phyloP scores from a whole-genome alignment of 2,113 vertebrate species.

The Anas platyrhynchos region DNA sequence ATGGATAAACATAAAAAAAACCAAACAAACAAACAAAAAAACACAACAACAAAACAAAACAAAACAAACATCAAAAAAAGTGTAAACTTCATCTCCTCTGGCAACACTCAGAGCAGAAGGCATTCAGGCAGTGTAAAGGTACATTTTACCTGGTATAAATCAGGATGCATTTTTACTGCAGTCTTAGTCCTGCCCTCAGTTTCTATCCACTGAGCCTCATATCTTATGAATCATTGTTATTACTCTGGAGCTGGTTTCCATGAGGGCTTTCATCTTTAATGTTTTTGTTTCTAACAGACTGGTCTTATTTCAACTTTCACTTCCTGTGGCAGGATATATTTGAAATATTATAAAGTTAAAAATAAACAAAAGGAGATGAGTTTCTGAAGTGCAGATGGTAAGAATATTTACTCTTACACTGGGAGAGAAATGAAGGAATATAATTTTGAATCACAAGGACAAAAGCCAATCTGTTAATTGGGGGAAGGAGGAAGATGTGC shows the following conservation, averaged over 20 bases:
- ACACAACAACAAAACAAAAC: no score
- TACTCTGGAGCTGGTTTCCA: background rate
- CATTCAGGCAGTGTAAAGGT: background rate
- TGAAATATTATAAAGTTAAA: background rate
- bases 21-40: no score
- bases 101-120: background rate
- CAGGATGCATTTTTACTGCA: background rate
- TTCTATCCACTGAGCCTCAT: background rate
- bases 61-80: background rate
- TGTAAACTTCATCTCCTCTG: background rate
- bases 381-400: background rate
- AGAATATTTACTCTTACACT: background rate
- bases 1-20: no score
- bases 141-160: background rate
- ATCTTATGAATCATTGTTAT: background rate
- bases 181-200: background rate
- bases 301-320: background rate
- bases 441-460: background rate
- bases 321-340: background rate
- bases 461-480: background rate
- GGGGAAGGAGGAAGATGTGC: background rate
- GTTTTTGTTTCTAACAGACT: background rate
- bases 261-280: background rate
- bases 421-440: background rate
- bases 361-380: background rate